A percentile compares a stretch with the other conserved stretches of the same genome.
These are phyloP conservation scores for Glaucopsyche alexis DNA, from an alignment of 2,888 invertebrate species.

Conservation along the genomic window DNA sequence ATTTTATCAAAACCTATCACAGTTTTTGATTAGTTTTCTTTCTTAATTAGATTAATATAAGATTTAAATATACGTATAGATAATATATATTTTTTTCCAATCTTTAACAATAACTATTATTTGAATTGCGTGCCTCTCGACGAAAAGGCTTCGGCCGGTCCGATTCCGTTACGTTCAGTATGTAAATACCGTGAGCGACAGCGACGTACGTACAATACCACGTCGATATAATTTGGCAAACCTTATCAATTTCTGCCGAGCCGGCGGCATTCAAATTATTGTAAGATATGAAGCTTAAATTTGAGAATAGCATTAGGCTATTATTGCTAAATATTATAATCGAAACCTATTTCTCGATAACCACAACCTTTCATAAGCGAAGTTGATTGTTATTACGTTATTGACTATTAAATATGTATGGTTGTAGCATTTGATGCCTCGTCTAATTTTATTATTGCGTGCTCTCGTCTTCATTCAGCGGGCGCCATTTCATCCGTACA, in stretches of 20 bases:
- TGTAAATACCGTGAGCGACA: slow-evolving; percentile 46
- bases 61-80: slow-evolving; percentile 79
- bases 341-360: slow-evolving; percentile 78
- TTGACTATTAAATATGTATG: slow-evolving; percentile 76
- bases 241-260: slow-evolving; percentile 47
- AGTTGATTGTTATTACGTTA: slow-evolving; percentile 75
- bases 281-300: slow-evolving; percentile 72
- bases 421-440: slow-evolving; percentile 67
- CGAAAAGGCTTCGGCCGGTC: slow-evolving; percentile 43
- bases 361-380: slow-evolving; percentile 81
- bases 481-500: slow-evolving; percentile 62
- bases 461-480: slow-evolving; percentile 54
- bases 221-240: slow-evolving; percentile 53
- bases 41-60: slow-evolving; percentile 78
- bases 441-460: slow-evolving; percentile 65
- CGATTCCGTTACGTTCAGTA: slow-evolving; percentile 33
- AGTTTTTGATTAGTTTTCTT: slow-evolving; percentile 80
- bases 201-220: slow-evolving; percentile 38
- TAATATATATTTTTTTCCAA: slow-evolving; percentile 74
- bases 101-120: slow-evolving; percentile 78
- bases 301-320: slow-evolving; percentile 74
- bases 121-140: slow-evolving; percentile 61
- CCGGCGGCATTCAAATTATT: slow-evolving; percentile 46
- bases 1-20: slow-evolving; percentile 81
- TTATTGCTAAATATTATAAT: slow-evolving; percentile 77